Evolutionary conservation across 1,140 invertebrate genomes (phyloP), one percentile per base, ranked within the genome.

Genomic region (Zelostemma sp.): DNA sequence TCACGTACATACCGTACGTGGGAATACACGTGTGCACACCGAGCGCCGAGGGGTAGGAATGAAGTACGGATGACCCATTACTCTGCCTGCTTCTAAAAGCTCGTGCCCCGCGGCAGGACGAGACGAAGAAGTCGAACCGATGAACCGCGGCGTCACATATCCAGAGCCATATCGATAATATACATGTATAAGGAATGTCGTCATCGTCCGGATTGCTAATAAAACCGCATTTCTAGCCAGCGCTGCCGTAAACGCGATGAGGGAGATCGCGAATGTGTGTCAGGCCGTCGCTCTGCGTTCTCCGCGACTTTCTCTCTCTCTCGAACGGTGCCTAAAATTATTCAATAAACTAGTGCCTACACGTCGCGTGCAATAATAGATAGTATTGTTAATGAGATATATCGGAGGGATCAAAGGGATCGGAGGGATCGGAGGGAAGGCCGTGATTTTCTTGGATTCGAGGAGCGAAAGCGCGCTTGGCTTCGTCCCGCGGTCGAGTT

Each of bases 291-390:
- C 14, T 38, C 9, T n/a, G 9, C 9, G 35, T 38, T 38, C 9
- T 38, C 35, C 35, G 14, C 35, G 11, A 12, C 35, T 41, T 19
- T 47, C 51, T 68, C 48, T 48, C 40, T 57, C 41, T 47, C 61
- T 66, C 47, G 58, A 60, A 72, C 72, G 78, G 79, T 82, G 80
- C 81, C 81, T 82, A 78, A 78, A 75, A 73, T 74, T 45, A 76
- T 77, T 67, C 73, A 76, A 74, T 76, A 80, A 80, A 79, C 68
- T 78, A 83, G 80, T 83, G 80, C 80, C 80, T 82, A 75, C 61
- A 67, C 56, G 49, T 50, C 59, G 57, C 35, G 68, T 70, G 73
- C 64, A 72, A 75, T 74, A 75, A 68, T 60, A 57, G 45, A 46
- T 33, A 38, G 43, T 40, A 25, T 49, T 9, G 25, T 55, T 43